Conservation (phyloP, 2,888 invertebrate genomes). For the Lasioglossum leucozonium region DNA sequence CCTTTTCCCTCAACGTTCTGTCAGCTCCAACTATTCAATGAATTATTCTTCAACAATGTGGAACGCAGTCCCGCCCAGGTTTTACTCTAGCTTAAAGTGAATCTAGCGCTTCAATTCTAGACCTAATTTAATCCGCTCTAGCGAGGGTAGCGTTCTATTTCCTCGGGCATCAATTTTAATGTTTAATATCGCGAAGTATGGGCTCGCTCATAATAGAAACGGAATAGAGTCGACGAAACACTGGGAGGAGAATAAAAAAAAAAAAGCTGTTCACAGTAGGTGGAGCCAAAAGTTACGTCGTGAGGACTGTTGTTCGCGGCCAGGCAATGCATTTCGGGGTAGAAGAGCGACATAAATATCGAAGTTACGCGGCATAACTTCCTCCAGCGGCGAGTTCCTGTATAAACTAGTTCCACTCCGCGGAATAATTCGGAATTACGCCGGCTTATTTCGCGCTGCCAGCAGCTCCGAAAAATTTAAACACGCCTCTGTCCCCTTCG, state of each 20-base stretch:
- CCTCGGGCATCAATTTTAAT: background rate
- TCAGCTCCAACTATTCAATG: background rate
- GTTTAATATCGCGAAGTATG: background rate
- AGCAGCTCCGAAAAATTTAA: constrained; percentile 38
- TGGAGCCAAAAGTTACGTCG: constrained; percentile 27
- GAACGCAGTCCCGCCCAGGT: background rate
- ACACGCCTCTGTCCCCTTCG: background rate
- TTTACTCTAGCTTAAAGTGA: background rate
- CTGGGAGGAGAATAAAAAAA: background rate
- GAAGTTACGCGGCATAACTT: constrained; percentile 42
- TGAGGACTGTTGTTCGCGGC: constrained; percentile 35
- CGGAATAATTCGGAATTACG: constrained; percentile 33
- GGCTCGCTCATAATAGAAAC: constrained; percentile 4
- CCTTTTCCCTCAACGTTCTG: background rate
- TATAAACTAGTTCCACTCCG: constrained; percentile 34
- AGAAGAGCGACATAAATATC: constrained; percentile 54
- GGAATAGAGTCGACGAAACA: background rate
- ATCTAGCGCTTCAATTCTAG: background rate
- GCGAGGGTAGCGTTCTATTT: background rate
- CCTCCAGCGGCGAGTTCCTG: background rate
- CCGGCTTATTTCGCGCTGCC: constrained; percentile 25
- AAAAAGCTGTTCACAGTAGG: background rate
- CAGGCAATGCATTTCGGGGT: constrained; percentile 34
- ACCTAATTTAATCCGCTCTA: background rate
- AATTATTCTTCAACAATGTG: background rate